Base-by-base conservation (phyloP, 1,140 invertebrate genomes). In the Berghia stephanieae region DNA sequence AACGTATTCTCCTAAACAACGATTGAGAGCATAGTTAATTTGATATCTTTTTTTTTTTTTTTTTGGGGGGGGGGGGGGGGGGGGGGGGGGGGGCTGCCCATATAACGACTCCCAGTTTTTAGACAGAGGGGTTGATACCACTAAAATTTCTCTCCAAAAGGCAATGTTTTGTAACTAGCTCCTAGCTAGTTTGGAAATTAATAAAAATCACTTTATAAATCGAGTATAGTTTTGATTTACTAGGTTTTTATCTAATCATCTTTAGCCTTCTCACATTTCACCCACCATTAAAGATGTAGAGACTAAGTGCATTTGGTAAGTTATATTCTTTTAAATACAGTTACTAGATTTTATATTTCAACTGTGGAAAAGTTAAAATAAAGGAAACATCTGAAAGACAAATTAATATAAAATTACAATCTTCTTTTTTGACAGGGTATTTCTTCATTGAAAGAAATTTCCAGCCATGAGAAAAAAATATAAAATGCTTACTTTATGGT, bases 401-500 rank as follows among this genome's bases (percentile, higher is more conserved):
- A 18, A 69, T 70, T 21, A 74, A 36, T 31, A 24, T 1, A 38
- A 38, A 40, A 42, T n/a, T 21, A 67, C 27, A 75, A 21, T n/a
- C 67, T 34, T 42, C 38, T 38, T 10, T 34, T 8, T 24, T 24
- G 8, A 5, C 16, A 21, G n/a, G 24, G 18, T 24, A 16, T 3
- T 2, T 8, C n/a, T 49, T n/a, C 46, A 13, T 13, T 13, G 46
- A 13, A n/a, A 16, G 46, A 24, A 52, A n/a, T n/a, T n/a, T n/a
- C n/a, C n/a, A n/a, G n/a, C 46, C 57, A 27, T 8, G 10, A 63
- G 24, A n/a, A 63, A 6, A 6, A 63, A 63, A 27, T n/a, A 27
- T 34, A n/a, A 27, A n/a, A 6, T 10, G 34, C 79, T 49, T 78
- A 86, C 85, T 78, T 86, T 16, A 86, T 81, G 34, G 72, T 79